Percentiles rank a stretch among this genome's conserved stretches.
These are phyloP conservation scores for Enhydra lutris DNA, from an alignment of 2,113 vertebrate species.

Conservation along the genomic window DNA sequence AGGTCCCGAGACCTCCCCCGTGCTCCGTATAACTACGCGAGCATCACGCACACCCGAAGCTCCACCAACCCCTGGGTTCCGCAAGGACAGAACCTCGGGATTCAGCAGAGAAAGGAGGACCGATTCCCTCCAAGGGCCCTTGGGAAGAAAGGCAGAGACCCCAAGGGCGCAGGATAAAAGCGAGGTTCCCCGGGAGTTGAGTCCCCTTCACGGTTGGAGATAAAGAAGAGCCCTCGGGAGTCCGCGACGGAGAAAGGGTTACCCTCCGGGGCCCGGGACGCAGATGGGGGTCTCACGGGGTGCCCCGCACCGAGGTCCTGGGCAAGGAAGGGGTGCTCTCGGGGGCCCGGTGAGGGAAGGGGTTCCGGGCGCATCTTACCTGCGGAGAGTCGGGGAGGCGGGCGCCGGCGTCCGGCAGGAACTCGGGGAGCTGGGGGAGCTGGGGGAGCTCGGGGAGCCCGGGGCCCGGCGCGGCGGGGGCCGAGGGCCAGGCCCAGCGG, in stretches of 20 bases:
- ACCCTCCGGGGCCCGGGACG: too few relatives aligned
- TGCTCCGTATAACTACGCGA: neutral
- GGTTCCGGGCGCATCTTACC: slow-evolving; percentile 49
- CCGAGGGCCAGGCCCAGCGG: neutral
- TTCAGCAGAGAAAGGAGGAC: neutral
- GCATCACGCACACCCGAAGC: accelerated
- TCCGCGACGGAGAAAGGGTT: neutral
- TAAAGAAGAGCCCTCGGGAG: neutral
- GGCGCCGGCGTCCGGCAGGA: neutral
- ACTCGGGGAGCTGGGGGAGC: neutral
- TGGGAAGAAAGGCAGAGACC: neutral
- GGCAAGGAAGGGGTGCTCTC: neutral
- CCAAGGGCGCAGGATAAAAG: neutral
- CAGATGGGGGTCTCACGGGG: neutral
- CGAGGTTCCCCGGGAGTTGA: neutral
- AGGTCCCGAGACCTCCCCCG: neutral
- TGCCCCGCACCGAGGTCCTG: neutral
- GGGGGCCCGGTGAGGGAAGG: too few relatives aligned
- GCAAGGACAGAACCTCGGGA: neutral
- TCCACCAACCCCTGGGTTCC: neutral
- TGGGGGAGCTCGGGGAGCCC: neutral
- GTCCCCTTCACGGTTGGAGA: neutral
- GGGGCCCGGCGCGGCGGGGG: neutral
- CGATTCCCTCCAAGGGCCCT: neutral
- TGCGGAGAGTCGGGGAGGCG: neutral